Conservation (phyloP, 2,113 vertebrate genomes). For the Peromyscus maniculatus region DNA sequence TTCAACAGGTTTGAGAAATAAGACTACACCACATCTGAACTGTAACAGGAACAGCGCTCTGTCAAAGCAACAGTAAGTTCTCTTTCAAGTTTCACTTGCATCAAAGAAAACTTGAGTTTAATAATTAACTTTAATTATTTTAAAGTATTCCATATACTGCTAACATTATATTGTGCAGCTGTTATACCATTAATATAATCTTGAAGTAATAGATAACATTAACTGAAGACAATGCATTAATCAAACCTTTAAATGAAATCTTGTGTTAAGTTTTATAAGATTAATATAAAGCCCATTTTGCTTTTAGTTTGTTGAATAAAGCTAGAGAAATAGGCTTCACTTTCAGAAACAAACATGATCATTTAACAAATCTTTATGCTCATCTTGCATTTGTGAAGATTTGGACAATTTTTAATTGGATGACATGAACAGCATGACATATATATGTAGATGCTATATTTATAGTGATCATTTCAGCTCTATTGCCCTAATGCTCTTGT, state of each 20-base stretch:
- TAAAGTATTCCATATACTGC: neutral
- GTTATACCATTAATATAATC: neutral
- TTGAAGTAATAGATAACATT: neutral
- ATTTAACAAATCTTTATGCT: neutral
- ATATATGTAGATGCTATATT: neutral
- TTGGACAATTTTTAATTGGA: neutral
- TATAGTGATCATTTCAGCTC: neutral
- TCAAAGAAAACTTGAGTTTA: conserved; percentile 48
- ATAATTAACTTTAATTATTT: neutral
- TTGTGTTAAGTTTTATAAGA: neutral
- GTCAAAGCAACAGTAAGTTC: conserved; percentile 86
- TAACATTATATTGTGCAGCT: neutral
- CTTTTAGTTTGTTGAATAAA: conserved; percentile 11
- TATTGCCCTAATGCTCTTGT: neutral
- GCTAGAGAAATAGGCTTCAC: neutral
- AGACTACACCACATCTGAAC: conserved; percentile 86
- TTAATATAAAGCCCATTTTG: neutral
- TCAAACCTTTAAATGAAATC: neutral
- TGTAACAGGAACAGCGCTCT: conserved; percentile 85
- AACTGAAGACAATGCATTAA: conserved; percentile 5
- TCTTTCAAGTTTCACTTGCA: conserved; percentile 68
- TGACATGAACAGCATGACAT: neutral
- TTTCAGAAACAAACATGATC: neutral
- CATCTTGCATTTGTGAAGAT: neutral
- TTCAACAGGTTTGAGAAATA: conserved; percentile 90